A percentile compares a stretch with the other conserved stretches of the same genome.
Evolutionary conservation across 1,140 invertebrate genomes (phyloP).

Genomic region (Babylonia areolata): DNA sequence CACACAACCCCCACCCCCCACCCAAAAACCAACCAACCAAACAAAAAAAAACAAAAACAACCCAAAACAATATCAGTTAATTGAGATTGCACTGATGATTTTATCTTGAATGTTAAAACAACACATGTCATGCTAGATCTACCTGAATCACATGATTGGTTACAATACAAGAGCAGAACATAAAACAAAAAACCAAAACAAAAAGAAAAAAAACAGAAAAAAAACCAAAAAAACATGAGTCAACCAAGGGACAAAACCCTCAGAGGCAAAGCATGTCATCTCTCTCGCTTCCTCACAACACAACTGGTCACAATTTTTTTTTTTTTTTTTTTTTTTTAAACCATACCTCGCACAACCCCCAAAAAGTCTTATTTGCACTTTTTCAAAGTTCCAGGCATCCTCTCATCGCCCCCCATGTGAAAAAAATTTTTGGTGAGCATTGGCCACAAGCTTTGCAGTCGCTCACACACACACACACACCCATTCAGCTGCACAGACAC

Average conservation of each 20-base stretch:
- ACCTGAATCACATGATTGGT: constrained; percentile 20
- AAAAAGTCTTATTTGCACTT: constrained; percentile 25
- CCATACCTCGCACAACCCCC: constrained; percentile 17
- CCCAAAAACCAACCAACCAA: too few species aligned
- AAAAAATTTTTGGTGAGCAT: background rate
- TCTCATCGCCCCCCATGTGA: too few species aligned
- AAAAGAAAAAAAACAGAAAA: too few species aligned
- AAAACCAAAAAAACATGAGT: too few species aligned
- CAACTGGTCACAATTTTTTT: background rate
- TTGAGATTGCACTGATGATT: background rate
- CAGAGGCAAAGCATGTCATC: background rate
- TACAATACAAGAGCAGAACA: background rate
- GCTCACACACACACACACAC: too few species aligned
- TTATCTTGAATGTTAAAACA: constrained; percentile 1
- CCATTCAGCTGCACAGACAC: background rate
- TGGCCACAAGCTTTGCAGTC: background rate
- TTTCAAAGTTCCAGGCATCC: background rate
- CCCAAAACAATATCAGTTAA: background rate
- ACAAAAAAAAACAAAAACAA: too few species aligned
- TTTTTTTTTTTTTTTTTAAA: background rate
- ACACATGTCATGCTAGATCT: constrained; percentile 24
- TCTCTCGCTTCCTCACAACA: constrained; percentile 10
- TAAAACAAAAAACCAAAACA: background rate
- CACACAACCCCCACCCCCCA: too few species aligned
- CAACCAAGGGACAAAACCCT: background rate